Base-by-base conservation (phyloP, 2,888 invertebrate species). In the Allygus modestus region DNA sequence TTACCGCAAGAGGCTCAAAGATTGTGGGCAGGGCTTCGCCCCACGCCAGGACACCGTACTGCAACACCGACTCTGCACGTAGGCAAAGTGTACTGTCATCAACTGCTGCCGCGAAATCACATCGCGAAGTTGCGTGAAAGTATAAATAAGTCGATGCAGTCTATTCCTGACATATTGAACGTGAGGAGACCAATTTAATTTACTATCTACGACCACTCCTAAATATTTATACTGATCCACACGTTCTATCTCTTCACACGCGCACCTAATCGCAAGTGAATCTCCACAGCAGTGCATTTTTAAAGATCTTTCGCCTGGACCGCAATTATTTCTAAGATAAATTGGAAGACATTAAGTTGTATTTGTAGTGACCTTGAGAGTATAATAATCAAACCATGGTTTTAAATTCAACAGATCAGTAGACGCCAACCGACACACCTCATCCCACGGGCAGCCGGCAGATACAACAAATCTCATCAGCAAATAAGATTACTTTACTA, bases 261-360 rank as follows among this genome's bases (percentile, higher is more conserved):
- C 33, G 79, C 83, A 83, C 2, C 11, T 15, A n/a, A 2, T 37
- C 46, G 37, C n/a, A 4, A 12, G 0, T 26, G 75, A 12, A 54
- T 33, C 58, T 20, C 43, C 69, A 51, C 81, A 85, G 41, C 33
- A 58, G 37, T 81, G 81, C 31, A 81, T 17, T 31, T 61, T 33
- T 31, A 81, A 61, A 26, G 58, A 33, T 37, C 58, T 5, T 37
- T 26, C 31, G 15, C 58, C 61, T 5, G 81, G 81, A 33, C 33
- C 81, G 61, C 9, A n/a, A 11, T 65, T 15, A 41, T n/a, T 33
- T 15, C 28, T 51, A n/a, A 37, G 26, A 20, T 61, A 37, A n/a
- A 81, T 81, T n/a, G 84, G 73, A 9, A 84, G 51, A 58, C 71
- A 83, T 37, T 85, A 84, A 23, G 85, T 84, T 81, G 81, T 85